These are phyloP conservation scores for Zootoca vivipara DNA, from an alignment of 2,113 vertebrate genomes.

Conservation along the genomic window DNA sequence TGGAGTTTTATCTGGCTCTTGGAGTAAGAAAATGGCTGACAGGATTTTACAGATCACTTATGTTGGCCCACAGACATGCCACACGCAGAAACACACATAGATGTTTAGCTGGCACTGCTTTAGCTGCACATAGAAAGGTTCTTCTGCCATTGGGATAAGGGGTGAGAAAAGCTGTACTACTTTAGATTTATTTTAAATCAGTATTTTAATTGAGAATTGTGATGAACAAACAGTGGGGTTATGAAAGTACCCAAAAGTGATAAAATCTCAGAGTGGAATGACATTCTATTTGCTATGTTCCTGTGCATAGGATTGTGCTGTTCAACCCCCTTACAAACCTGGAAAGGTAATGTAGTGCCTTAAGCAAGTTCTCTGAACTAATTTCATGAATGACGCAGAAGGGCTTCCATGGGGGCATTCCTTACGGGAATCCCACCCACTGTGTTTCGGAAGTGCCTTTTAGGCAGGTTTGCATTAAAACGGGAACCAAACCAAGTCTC, in stretches of 20 bases:
- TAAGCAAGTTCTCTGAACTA: constrained; percentile 23
- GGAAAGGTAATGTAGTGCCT: constrained; percentile 35
- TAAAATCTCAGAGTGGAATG: neutral
- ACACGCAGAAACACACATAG: too few relatives aligned
- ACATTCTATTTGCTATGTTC: too few relatives aligned
- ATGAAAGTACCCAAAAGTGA: neutral
- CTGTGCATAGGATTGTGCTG: too few relatives aligned
- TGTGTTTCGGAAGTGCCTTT: too few relatives aligned
- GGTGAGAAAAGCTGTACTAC: neutral
- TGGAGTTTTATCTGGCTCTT: constrained; percentile 2
- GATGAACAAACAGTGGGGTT: neutral
- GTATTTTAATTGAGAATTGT: neutral
- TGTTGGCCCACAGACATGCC: neutral
- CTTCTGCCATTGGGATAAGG: neutral
- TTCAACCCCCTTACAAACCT: constrained; percentile 6
- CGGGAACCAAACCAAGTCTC: too few relatives aligned
- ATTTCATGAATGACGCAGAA: neutral
- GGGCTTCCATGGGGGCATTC: neutral
- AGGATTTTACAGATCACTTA: neutral
- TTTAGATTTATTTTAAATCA: neutral
- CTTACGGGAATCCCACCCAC: too few relatives aligned
- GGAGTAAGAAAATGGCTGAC: neutral
- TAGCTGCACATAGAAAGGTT: neutral
- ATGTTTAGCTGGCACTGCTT: neutral
- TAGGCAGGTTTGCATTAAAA: too few relatives aligned